These are phyloP conservation scores for Riptortus pedestris DNA, from an alignment of 1,140 invertebrate genomes.

Conservation along the genomic window DNA sequence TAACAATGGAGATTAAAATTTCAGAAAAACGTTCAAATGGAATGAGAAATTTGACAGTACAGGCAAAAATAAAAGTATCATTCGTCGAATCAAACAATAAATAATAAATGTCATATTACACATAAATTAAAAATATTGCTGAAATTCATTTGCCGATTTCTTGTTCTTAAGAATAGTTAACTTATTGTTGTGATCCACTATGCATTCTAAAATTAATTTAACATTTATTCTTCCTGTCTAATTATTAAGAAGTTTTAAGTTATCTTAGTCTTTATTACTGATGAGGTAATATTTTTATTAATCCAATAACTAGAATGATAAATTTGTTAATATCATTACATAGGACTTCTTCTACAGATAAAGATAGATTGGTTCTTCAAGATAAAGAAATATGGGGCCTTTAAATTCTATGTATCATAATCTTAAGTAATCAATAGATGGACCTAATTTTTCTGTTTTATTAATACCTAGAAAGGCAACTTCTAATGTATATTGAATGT, in stretches of 20 bases:
- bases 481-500: no score
- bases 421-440: no score
- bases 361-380: no score
- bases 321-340: no score
- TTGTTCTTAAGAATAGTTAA: not conserved
- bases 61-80: slow-evolving; percentile 12
- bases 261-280: no score
- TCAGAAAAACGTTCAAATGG: not conserved
- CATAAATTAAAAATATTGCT: not conserved
- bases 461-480: no score
- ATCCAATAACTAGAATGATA: no score
- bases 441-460: no score
- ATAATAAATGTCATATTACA: not conserved
- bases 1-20: not conserved
- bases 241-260: not conserved
- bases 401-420: no score
- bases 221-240: not conserved
- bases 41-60: not conserved
- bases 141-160: not conserved
- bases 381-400: no score
- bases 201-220: not conserved
- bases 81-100: not conserved
- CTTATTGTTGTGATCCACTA: not conserved
- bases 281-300: no score
- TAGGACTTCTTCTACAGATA: no score